Evolutionary conservation across 2,888 invertebrate genomes (phyloP).

Genomic region (Cataglyphis cursor): DNA sequence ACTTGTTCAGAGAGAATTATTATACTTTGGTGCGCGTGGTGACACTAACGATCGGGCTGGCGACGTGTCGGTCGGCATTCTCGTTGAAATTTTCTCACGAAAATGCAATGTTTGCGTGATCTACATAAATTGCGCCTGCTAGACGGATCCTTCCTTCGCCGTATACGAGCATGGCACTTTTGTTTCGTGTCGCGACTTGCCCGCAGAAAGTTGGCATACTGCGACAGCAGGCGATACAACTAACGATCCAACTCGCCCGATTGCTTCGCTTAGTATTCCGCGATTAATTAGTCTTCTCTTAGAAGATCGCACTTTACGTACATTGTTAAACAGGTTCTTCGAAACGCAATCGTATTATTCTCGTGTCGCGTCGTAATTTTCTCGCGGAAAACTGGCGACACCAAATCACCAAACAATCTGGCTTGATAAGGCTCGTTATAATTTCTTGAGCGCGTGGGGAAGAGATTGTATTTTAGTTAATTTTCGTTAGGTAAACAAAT

Average conservation of each 20-base stretch:
- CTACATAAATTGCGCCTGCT: constrained; percentile 12
- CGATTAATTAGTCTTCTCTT: constrained; percentile 17
- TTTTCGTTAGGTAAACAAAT: constrained; percentile 17
- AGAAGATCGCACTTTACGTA: not conserved
- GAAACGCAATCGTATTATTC: not conserved
- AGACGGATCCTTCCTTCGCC: not conserved
- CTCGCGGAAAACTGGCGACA: constrained; percentile 4
- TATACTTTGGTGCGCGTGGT: not conserved
- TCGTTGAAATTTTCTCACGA: constrained; percentile 18
- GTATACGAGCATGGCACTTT: constrained; percentile 15
- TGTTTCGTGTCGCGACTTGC: not conserved
- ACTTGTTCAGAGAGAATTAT: constrained; percentile 17
- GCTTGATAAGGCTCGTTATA: constrained; percentile 4
- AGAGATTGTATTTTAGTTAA: constrained; percentile 5
- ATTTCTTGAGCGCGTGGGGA: not conserved
- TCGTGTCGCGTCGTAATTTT: not conserved
- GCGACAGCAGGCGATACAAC: not conserved
- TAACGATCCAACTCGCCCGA: not conserved
- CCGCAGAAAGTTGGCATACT: not conserved
- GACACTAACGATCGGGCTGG: constrained; percentile 21
- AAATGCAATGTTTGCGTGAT: constrained; percentile 24
- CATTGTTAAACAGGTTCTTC: not conserved
- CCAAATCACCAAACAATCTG: not conserved
- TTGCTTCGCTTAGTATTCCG: not conserved
- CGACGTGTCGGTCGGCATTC: not conserved